Conservation (phyloP, 2,888 invertebrate species). For the Drosophila prolongata region DNA sequence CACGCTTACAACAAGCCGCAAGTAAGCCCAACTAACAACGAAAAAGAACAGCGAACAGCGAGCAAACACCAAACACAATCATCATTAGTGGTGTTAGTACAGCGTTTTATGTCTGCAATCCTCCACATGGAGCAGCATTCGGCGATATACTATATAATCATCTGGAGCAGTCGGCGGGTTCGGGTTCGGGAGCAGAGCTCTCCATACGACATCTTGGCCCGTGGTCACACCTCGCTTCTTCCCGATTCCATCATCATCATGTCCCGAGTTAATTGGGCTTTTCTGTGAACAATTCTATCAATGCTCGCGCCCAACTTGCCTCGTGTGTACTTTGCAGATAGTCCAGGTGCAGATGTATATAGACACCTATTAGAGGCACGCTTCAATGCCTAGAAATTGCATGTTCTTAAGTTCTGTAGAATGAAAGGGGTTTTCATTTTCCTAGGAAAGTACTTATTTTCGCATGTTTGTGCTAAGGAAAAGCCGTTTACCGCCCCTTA, state of each 20-base stretch:
- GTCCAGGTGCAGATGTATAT: conserved; percentile 44
- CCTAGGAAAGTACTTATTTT: conserved; percentile 31
- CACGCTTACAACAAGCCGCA: conserved; percentile 61
- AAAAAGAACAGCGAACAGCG: conserved; percentile 15
- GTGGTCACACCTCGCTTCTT: conserved; percentile 72
- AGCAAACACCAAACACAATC: conserved; percentile 55
- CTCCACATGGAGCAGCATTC: conserved; percentile 1
- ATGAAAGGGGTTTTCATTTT: conserved; percentile 23
- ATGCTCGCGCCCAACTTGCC: conserved; percentile 44
- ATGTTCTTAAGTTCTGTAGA: conserved; percentile 1
- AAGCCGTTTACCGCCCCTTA: conserved; percentile 22
- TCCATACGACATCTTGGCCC: conserved; percentile 34
- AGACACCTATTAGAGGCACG: conserved; percentile 69
- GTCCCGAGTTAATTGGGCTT: conserved; percentile 59
- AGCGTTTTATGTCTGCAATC: conserved; percentile 17
- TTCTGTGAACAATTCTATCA: conserved; percentile 68
- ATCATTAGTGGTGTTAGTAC: conserved; percentile 65
- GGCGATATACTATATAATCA: conserved; percentile 58
- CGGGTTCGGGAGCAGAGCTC: conserved; percentile 22
- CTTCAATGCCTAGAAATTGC: conserved; percentile 64
- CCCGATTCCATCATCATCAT: conserved; percentile 30
- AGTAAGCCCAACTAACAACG: conserved; percentile 32
- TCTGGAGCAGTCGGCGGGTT: conserved; percentile 53
- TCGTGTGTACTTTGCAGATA: conserved; percentile 12
- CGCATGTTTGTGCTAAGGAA: conserved; percentile 27